Conservation (phyloP, 53 echinoderm and acorn worm species). For the Stichopus horrens region DNA sequence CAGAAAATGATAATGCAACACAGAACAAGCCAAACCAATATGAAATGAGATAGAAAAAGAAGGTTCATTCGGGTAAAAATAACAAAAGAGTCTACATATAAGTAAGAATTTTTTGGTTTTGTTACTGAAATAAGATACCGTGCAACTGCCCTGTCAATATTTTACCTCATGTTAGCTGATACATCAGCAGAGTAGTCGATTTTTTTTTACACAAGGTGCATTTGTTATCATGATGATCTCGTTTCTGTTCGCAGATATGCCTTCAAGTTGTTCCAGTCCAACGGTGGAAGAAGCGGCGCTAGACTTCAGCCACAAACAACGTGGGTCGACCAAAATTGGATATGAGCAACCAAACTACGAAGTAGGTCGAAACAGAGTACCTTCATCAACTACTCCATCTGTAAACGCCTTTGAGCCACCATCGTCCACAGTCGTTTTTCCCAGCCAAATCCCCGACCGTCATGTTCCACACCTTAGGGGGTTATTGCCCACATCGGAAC, state of each 20-base stretch:
- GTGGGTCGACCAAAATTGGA: neutral
- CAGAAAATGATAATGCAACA: too few species aligned
- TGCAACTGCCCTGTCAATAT: too few species aligned
- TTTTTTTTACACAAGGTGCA: too few species aligned
- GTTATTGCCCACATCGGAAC: neutral
- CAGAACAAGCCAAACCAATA: too few species aligned
- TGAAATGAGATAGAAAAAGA: too few species aligned
- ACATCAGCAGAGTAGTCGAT: too few species aligned
- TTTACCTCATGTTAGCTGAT: too few species aligned
- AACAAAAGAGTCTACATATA: too few species aligned
- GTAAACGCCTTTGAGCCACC: neutral
- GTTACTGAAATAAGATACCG: too few species aligned
- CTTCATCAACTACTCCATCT: neutral
- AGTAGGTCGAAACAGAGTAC: neutral
- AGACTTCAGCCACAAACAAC: conserved; percentile 26
- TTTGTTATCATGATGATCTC: too few species aligned
- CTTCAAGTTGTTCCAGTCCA: conserved; percentile 14
- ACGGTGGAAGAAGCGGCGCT: conserved; percentile 18
- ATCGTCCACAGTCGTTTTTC: neutral
- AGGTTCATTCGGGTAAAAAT: too few species aligned
- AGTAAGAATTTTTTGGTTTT: too few species aligned
- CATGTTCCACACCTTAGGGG: neutral
- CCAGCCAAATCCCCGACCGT: neutral
- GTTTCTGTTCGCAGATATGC: neutral
- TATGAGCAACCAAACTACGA: neutral